Evolutionary conservation across 2,113 vertebrate genomes (phyloP).

Genomic region (Gymnorhina tibicen): DNA sequence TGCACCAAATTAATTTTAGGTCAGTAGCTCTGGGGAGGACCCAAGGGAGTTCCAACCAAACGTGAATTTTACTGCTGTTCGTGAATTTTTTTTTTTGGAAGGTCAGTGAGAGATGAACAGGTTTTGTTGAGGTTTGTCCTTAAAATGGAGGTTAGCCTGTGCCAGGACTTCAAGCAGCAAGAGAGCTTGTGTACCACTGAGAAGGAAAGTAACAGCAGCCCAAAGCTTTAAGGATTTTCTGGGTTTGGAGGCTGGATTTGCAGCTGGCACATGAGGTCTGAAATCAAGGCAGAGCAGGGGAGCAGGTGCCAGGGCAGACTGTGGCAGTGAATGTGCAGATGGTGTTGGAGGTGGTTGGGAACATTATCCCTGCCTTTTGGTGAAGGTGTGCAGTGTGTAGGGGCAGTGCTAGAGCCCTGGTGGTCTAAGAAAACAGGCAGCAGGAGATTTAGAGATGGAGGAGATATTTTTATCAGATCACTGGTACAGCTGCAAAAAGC

Average conservation of each 20-base stretch:
- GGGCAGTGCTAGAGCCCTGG: fast-evolving
- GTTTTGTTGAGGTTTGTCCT: not conserved
- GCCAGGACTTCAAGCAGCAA: not conserved
- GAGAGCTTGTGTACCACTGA: not conserved
- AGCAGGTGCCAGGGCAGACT: not conserved
- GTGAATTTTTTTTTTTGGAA: fast-evolving
- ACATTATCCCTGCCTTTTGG: not conserved
- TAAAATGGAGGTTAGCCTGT: not conserved
- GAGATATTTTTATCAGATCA: not conserved
- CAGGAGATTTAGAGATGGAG: not conserved
- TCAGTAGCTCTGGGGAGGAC: not conserved
- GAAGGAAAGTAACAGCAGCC: not conserved
- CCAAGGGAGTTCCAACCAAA: not conserved
- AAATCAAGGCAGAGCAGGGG: not conserved
- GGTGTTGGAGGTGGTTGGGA: not conserved
- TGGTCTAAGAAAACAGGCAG: not conserved
- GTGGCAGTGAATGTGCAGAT: not conserved
- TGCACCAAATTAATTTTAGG: not conserved
- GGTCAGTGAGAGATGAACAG: not conserved
- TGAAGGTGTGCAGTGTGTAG: not conserved
- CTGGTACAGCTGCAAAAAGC: not conserved
- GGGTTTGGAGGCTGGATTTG: not conserved
- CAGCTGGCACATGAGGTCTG: not conserved
- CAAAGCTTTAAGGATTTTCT: not conserved
- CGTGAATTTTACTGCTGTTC: not conserved